Evolutionary conservation across 2,797 vertebrate genomes (phyloP).

Genomic region (Phrynocephalus guinanensis): DNA sequence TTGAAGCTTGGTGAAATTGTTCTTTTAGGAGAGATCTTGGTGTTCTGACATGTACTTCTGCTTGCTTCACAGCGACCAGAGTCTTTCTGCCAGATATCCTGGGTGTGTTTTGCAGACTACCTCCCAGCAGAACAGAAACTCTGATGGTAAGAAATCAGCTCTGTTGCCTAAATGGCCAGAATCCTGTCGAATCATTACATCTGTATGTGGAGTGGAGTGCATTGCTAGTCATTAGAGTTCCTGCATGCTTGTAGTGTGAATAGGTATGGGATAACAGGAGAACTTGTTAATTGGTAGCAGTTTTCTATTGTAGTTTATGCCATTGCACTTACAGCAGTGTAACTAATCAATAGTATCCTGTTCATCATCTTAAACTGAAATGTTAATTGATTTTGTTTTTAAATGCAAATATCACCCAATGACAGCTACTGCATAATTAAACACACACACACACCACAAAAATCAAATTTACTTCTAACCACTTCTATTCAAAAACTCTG

Average conservation of each 20-base stretch:
- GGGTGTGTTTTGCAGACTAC: slow-evolving; percentile 47
- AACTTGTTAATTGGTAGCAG: too few relatives aligned
- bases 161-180: neutral
- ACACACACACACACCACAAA: too few relatives aligned
- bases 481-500: neutral
- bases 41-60: neutral
- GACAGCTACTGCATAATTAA: neutral
- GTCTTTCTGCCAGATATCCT: slow-evolving; percentile 58
- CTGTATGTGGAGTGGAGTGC: too few relatives aligned
- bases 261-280: too few relatives aligned
- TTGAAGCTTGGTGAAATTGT: neutral
- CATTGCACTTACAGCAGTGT: too few relatives aligned
- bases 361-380: neutral
- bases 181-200: too few relatives aligned
- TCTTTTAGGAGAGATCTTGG: neutral
- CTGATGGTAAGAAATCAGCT: slow-evolving; percentile 72
- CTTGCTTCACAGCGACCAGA: slow-evolving; percentile 75
- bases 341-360: too few relatives aligned
- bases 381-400: neutral
- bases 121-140: slow-evolving; percentile 69
- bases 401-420: neutral
- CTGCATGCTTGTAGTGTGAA: too few relatives aligned
- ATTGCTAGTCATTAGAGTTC: too few relatives aligned
- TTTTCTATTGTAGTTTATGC: too few relatives aligned
- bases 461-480: neutral